Percentiles rank a stretch among this genome's conserved stretches.
These are phyloP conservation scores for Microtus richardsoni DNA, from an alignment of 2,113 vertebrate species.

Conservation along the genomic window DNA sequence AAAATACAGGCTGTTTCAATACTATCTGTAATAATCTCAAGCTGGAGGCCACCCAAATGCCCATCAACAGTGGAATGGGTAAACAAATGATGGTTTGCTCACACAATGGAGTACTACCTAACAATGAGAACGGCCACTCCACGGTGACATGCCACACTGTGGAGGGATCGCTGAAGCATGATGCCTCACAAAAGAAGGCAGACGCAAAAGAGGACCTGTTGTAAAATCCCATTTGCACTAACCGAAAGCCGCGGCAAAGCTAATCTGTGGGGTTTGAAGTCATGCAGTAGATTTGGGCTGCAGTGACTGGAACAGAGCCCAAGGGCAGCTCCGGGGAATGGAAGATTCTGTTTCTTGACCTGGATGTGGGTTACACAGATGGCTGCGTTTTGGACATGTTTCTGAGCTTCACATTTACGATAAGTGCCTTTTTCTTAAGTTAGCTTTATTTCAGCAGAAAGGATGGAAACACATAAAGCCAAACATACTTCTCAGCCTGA, in stretches of 20 bases:
- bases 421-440: neutral
- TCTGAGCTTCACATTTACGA: neutral
- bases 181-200: neutral
- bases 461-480: neutral
- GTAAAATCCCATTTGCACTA: neutral
- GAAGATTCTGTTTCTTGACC: neutral
- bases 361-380: neutral
- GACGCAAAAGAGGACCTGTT: neutral
- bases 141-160: neutral
- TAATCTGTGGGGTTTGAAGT: neutral
- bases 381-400: neutral
- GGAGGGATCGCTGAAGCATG: neutral
- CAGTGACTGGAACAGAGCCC: neutral
- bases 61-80: neutral
- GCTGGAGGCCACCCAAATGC: conserved; percentile 52
- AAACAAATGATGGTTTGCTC: conserved; percentile 15
- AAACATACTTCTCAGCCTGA: neutral
- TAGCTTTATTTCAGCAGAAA: neutral
- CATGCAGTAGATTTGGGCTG: neutral
- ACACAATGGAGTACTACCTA: neutral
- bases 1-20: conserved; percentile 16
- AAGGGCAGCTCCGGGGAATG: neutral
- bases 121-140: neutral
- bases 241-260: neutral
- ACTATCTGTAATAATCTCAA: conserved; percentile 43